phyloP scores from a whole-genome alignment of 92 coral and sea anemone species.

The Desmophyllum pertusum region DNA sequence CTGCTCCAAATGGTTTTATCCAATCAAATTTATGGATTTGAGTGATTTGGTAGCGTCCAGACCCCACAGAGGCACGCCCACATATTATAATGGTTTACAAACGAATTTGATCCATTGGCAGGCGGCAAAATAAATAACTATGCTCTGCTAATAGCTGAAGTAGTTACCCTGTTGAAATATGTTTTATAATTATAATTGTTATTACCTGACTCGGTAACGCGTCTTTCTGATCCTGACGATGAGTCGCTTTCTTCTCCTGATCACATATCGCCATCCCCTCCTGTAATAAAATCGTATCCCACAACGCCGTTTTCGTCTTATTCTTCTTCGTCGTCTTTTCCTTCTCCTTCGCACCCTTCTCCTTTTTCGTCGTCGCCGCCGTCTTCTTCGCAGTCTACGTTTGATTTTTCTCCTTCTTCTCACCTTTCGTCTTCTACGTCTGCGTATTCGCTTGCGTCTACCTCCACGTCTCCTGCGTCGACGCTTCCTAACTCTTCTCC shows the following conservation, averaged over 20 bases:
- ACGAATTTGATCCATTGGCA: too few relatives aligned
- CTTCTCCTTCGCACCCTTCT: slow-evolving; percentile 11
- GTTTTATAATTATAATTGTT: background rate
- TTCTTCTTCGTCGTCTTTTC: slow-evolving; percentile 10
- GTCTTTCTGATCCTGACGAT: background rate
- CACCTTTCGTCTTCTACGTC: slow-evolving; percentile 14
- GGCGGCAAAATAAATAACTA: too few relatives aligned
- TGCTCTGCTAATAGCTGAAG: background rate
- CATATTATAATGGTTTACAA: too few relatives aligned
- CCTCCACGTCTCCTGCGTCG: slow-evolving; percentile 7
- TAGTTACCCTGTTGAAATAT: background rate
- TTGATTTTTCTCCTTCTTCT: slow-evolving; percentile 6
- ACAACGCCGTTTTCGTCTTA: slow-evolving; percentile 14
- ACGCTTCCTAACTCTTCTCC: background rate
- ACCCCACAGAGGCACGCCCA: too few relatives aligned
- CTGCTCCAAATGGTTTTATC: too few relatives aligned
- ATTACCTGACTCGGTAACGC: slow-evolving; percentile 21
- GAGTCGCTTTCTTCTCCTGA: background rate
- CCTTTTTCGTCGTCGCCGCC: slow-evolving; percentile 23
- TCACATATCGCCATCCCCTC: slow-evolving; percentile 1
- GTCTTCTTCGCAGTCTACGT: slow-evolving; percentile 29
- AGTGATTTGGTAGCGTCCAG: too few relatives aligned
- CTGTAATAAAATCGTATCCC: slow-evolving; percentile 30
- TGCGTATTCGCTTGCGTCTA: background rate
- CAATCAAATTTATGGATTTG: too few relatives aligned